These are phyloP conservation scores for Drosophila anceps DNA, from an alignment of 2,888 invertebrate genomes.

Conservation along the genomic window DNA sequence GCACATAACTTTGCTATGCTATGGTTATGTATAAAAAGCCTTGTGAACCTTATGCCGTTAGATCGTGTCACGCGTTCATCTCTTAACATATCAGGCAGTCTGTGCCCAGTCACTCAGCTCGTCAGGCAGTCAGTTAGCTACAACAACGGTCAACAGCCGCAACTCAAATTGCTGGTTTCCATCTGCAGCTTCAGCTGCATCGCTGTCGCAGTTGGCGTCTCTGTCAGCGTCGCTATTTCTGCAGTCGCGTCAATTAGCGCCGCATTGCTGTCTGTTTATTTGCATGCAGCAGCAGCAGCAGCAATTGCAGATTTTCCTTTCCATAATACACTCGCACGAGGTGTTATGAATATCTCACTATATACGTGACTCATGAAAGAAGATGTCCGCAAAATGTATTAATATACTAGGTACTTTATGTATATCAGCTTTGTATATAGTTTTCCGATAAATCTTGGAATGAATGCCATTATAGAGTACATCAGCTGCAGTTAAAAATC, in stretches of 20 bases:
- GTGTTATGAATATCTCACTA: neutral
- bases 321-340: constrained; percentile 6
- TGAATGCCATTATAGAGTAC: neutral
- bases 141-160: constrained; percentile 64
- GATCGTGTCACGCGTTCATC: constrained; percentile 39
- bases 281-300: constrained; percentile 44
- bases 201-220: constrained; percentile 39
- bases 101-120: constrained; percentile 41
- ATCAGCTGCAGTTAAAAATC: too few species aligned
- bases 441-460: neutral
- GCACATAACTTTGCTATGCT: too few species aligned
- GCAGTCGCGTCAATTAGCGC: constrained; percentile 76
- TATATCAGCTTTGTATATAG: neutral
- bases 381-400: neutral
- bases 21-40: too few species aligned
- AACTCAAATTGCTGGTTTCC: constrained; percentile 39
- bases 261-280: constrained; percentile 68
- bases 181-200: constrained; percentile 25
- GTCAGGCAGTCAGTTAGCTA: constrained; percentile 8
- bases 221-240: constrained; percentile 48
- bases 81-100: constrained; percentile 36
- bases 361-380: neutral
- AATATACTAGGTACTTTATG: neutral
- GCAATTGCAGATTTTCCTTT: constrained; percentile 55
- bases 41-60: neutral